Evolutionary conservation across 2,888 invertebrate species (phyloP).

Genomic region (Petrolisthes cinctipes): DNA sequence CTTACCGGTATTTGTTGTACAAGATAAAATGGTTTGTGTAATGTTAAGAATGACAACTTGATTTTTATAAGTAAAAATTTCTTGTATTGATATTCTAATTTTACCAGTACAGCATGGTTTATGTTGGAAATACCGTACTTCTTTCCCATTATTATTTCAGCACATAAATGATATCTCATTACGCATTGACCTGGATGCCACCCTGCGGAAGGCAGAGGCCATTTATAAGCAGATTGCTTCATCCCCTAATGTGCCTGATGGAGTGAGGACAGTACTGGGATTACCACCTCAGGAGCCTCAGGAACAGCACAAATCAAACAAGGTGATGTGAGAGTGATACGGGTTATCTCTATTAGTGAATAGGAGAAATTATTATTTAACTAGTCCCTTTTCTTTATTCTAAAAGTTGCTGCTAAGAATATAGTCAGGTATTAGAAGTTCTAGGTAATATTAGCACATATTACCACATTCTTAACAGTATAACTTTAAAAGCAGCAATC

Average conservation of each 20-base stretch:
- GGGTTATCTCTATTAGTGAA: too few relatives aligned
- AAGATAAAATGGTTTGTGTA: too few relatives aligned
- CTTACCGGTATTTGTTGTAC: too few relatives aligned
- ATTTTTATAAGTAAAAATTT: not conserved
- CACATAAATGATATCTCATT: slow-evolving; percentile 95
- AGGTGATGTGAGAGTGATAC: too few relatives aligned
- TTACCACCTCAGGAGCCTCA: slow-evolving; percentile 69
- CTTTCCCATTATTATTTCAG: slow-evolving; percentile 73
- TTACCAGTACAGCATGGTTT: not conserved
- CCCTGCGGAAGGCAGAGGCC: slow-evolving; percentile 88
- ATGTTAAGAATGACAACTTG: too few relatives aligned
- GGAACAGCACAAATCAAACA: not conserved
- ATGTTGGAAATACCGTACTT: not conserved
- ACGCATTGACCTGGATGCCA: slow-evolving; percentile 84
- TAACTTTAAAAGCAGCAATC: too few relatives aligned
- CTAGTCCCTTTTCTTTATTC: too few relatives aligned
- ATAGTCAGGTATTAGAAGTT: too few relatives aligned
- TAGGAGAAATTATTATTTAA: too few relatives aligned
- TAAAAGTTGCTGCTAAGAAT: too few relatives aligned
- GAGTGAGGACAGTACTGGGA: slow-evolving; percentile 81
- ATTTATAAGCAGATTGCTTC: slow-evolving; percentile 89
- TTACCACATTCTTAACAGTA: too few relatives aligned
- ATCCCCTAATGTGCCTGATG: slow-evolving; percentile 78
- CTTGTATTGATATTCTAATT: not conserved
- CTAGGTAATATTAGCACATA: too few relatives aligned